Evolutionary conservation across 30 jellyfish, hydroid and myxozoan genomes (phyloP), one percentile per base, ranked within the genome.

Genomic region (Aurelia coerulea): DNA sequence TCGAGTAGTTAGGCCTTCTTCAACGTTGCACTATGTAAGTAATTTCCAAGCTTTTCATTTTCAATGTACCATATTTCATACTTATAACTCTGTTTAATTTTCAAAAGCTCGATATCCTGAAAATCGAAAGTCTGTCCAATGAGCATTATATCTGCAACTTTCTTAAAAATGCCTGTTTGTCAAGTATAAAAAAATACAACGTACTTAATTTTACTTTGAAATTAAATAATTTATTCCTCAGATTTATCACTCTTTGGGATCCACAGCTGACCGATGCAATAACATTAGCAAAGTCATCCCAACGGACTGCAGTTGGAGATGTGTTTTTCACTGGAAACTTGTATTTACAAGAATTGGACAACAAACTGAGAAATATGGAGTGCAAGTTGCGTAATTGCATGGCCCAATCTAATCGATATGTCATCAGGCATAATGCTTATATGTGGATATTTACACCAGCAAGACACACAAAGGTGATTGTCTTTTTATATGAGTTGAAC

Each of bases 301-400:
- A 60, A 60, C 4, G 70, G 13, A 60, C 35, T 60, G 70, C 70
- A 0, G 70, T 60, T 15, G 70, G 70, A n/a, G 70, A 60, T 60
- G 70, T 60, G 31, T 8, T 17, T 13, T 60, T 60, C 15, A 60
- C 33, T 11, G 70, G 70, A 13, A n/a, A 60, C 70, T 60, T 60
- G 70, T 60, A 60, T 60, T 15, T 60, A 0, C 70, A 60, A 60
- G 70, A 23, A 4, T 60, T 60, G 35, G 70, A 60, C 35, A 60
- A 60, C 35, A 60, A 60, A 5, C 35, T 60, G 70, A 60, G 14
- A 35, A 60, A 60, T 60, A 17, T 60, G 70, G 70, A 60, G 3
- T 60, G 70, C 70, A 60, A 60, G 70, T 60, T 60, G 37, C 70
- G 70, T 23, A 60, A 60, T 23, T 60, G 70, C 70, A 60, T 60